Evolutionary conservation across 2,888 invertebrate genomes (phyloP).

Genomic region (Dynastes grantii): DNA sequence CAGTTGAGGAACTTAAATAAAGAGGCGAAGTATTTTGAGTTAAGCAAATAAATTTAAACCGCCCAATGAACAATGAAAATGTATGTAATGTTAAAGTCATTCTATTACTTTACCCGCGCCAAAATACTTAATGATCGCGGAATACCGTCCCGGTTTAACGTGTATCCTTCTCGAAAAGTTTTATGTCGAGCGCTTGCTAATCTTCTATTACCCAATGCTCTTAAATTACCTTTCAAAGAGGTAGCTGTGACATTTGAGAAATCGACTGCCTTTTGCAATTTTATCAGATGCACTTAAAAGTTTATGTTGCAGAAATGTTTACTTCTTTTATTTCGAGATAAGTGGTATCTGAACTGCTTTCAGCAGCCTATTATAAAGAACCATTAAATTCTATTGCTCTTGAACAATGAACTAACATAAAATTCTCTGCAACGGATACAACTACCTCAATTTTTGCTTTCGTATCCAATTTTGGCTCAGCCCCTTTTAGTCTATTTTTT

Average conservation of each 20-base stretch:
- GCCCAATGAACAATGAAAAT: neutral
- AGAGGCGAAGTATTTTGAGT: constrained; percentile 6
- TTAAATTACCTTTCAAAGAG: neutral
- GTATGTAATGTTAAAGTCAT: constrained; percentile 7
- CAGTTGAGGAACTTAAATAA: constrained; percentile 15
- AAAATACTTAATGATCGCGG: constrained; percentile 24
- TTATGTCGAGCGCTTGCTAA: neutral
- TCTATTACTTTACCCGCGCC: constrained; percentile 1
- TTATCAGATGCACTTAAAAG: neutral
- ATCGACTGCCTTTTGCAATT: neutral
- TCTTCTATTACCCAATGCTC: neutral
- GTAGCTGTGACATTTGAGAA: neutral
- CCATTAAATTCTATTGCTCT: too few relatives aligned
- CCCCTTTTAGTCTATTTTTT: too few relatives aligned
- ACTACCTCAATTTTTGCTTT: too few relatives aligned
- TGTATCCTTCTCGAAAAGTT: constrained; percentile 14
- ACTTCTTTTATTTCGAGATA: too few relatives aligned
- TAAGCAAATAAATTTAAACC: constrained; percentile 7
- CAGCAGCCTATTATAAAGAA: too few relatives aligned
- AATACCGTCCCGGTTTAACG: neutral
- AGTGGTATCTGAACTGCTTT: too few relatives aligned
- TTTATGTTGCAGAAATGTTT: neutral
- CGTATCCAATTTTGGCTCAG: too few relatives aligned
- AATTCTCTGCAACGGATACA: too few relatives aligned
- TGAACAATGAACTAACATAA: too few relatives aligned